Evolutionary conservation across 2,888 invertebrate species (phyloP), one percentile per base, ranked within the genome.

Genomic region (Cylindroiulus punctatus): DNA sequence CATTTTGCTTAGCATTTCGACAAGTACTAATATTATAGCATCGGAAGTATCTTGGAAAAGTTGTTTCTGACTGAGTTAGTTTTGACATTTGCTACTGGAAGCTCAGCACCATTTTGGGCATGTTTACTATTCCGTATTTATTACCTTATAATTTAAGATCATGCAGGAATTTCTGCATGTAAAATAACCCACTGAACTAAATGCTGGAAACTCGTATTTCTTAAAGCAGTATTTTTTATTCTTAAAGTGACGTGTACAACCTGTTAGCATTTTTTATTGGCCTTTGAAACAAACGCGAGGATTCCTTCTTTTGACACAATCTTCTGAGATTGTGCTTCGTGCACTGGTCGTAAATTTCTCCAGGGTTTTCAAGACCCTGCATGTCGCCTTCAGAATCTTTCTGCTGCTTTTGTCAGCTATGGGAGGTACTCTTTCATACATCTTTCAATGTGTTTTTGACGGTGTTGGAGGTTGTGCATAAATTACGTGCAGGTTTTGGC

Each of bases 151-250:
- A 26, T 65, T 65, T 65, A 22, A 36, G 26, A 65, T 65, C 1
- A 26, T 22, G 22, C 65, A 52, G 65, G 65, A 65, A 65, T 26
- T 65, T n/a, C 26, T 65, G 19, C 8, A 26, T 26, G 65, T 26
- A 26, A 65, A 65, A 65, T 65, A 65, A 65, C 65, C 65, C 10
- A 19, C 22, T 65, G 65, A 65, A 26, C 65, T 65, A 65, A 65
- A 65, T 65, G 22, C 65, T 10, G 65, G 19, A 65, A 65, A 65
- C 65, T 65, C 22, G 65, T 26, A 65, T 65, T 65, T 65, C 65
- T 65, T 65, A 3, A 26, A 5, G 10, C 65, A 7, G 10, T 0
- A 10, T 22, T 65, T 65, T 65, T 65, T 65, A 26, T 65, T 22
- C 4, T 22, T 65, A 8, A 26, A 10, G 7, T 26, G 5, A 26